Conservation (phyloP, 2,797 vertebrate genomes). For the Eptatretus atami region DNA sequence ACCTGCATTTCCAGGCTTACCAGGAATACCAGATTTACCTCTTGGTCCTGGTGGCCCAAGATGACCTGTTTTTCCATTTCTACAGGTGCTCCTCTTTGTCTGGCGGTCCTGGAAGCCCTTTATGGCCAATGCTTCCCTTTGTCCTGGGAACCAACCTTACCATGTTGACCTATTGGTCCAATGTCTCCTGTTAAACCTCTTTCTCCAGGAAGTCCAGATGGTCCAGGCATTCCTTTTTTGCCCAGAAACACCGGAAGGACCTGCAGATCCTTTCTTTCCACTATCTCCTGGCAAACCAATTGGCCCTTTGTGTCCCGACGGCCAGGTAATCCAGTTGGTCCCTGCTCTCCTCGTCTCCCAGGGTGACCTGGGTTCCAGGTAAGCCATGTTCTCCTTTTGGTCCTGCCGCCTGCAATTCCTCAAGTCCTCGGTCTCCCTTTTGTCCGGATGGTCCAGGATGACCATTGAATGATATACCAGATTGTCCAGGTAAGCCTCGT, state of each 20-base stretch:
- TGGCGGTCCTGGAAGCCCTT: not conserved
- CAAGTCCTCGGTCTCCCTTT: not conserved
- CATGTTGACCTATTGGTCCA: conserved; percentile 1
- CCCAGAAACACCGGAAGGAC: not conserved
- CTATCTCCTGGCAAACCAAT: conserved; percentile 26
- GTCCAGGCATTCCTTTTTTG: not conserved
- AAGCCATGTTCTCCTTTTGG: conserved; percentile 18
- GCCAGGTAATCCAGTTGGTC: conserved; percentile 42
- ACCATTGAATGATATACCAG: conserved; percentile 4
- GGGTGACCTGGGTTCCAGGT: conserved; percentile 42
- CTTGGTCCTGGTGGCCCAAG: conserved; percentile 38
- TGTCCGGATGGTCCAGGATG: not conserved
- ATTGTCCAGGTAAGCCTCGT: not conserved
- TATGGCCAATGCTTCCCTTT: not conserved
- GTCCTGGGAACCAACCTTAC: not conserved
- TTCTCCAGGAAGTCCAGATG: conserved; percentile 1
- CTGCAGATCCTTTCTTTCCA: not conserved
- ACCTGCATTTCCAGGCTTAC: not conserved
- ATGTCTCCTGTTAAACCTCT: not conserved
- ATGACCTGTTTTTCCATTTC: conserved; percentile 48
- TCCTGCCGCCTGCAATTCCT: not conserved
- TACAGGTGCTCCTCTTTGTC: conserved; percentile 24
- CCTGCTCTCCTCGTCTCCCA: conserved; percentile 38
- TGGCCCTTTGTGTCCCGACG: not conserved
- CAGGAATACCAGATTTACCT: conserved; percentile 10